Base-by-base conservation (phyloP, 1,140 invertebrate genomes). In the Drosophila kurseongensis region DNA sequence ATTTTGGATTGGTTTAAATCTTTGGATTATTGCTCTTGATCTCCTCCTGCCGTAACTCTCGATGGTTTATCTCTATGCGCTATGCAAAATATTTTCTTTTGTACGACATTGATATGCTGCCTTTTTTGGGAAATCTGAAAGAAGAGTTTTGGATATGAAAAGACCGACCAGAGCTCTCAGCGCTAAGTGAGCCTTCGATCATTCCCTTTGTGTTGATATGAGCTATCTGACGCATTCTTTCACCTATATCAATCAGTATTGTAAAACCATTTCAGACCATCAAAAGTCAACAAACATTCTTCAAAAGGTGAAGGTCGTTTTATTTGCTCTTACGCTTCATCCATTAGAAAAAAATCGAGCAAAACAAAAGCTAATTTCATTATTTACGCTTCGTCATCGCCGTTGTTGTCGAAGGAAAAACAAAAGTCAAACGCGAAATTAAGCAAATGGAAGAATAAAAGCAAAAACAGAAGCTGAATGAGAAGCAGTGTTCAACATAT, bases 141-240 rank as follows among this genome's bases (percentile, higher is more conserved):
- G 18, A 62, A 68, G 79, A 77, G 52, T 59, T 18, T 54, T 60
- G 27, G 14, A 47, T 44, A 23, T 62, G 45, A 57, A 23, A 56
- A 32, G 50, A 23, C 48, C 57, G 41, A 9, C 8, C 14, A 38
- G 8, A 51, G 18, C 23, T 12, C 8, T 5, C 23, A n/a, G 12
- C 1, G 12, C 27, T 23, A 16, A 44, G 45, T 23, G 45, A 35
- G 48, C 68, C 58, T 56, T 35, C 61, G 36, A 72, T 41, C 61
- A 62, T 78, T 82, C 35, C 59, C 48, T 55, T 76, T 80, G 76
- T 88, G 84, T 88, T 80, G 84, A 89, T 83, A 88, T 89, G 79
- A 88, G 65, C 55, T 61, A 27, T 65, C 40, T 71, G 54, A 29
- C 59, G 35, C 27, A 27, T 45, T 23, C 35, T 40, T 23, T 36